Conservation (phyloP, 2,797 vertebrate genomes). For the Pseudochirops corinnae region DNA sequence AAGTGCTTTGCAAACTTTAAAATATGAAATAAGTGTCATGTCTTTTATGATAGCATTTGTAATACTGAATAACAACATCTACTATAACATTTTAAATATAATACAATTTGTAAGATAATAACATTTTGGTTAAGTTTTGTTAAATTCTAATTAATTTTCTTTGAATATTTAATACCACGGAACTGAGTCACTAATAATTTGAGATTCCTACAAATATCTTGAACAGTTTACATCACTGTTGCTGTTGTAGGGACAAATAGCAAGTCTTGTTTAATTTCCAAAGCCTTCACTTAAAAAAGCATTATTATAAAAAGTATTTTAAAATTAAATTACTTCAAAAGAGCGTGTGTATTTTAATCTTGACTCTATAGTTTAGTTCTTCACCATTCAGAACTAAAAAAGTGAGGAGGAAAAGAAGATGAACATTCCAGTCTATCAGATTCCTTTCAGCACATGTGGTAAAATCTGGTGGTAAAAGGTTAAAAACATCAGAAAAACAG, state of each 20-base stretch:
- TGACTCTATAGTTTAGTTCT: slow-evolving; percentile 11
- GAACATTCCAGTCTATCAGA: slow-evolving; percentile 7
- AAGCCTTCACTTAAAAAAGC: slow-evolving; percentile 54
- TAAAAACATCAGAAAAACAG: slow-evolving; percentile 33
- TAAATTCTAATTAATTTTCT: slow-evolving; percentile 34
- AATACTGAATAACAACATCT: too few relatives aligned
- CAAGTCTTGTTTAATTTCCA: slow-evolving; percentile 51
- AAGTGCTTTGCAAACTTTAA: slow-evolving; percentile 55
- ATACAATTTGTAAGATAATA: too few relatives aligned
- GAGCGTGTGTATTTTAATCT: slow-evolving; percentile 38
- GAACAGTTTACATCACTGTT: slow-evolving; percentile 44
- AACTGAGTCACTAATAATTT: slow-evolving; percentile 3
- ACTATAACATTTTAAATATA: too few relatives aligned
- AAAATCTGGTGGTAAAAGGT: neutral
- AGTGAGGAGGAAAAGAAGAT: neutral
- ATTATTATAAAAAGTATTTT: slow-evolving; percentile 37
- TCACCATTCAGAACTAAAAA: neutral
- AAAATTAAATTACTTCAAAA: slow-evolving; percentile 61
- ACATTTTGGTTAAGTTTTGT: slow-evolving; percentile 15
- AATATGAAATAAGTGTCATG: slow-evolving; percentile 62
- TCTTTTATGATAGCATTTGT: slow-evolving; percentile 51
- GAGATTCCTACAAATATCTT: slow-evolving; percentile 42
- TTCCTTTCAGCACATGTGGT: slow-evolving; percentile 21
- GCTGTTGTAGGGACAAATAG: slow-evolving; percentile 29
- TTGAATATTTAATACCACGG: slow-evolving; percentile 51